Conservation (phyloP, 2,888 invertebrate species). For the Acanthosepion pharaonis region DNA sequence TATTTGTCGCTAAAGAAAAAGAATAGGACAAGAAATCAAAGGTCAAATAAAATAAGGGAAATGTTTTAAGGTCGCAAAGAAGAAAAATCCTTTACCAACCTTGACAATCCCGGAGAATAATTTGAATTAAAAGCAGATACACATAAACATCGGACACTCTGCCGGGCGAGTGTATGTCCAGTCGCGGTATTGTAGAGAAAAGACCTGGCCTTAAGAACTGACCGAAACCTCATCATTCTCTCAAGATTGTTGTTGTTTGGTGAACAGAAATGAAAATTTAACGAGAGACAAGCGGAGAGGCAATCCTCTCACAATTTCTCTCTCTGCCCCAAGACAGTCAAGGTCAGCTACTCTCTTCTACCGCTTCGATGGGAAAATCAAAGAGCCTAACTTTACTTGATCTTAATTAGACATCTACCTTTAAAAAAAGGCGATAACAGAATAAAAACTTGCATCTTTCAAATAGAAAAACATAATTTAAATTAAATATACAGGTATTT, state of each 20-base stretch:
- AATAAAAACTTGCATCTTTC: not conserved
- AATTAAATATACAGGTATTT: not conserved
- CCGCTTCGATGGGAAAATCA: not conserved
- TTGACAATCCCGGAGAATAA: not conserved
- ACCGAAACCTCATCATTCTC: conserved; percentile 23
- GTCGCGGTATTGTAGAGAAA: not conserved
- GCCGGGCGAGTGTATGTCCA: not conserved
- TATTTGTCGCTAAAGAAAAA: no score
- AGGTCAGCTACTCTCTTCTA: not conserved
- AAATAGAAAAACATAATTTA: not conserved
- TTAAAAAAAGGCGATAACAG: not conserved
- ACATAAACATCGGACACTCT: conserved; percentile 11
- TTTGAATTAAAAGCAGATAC: not conserved
- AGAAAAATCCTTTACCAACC: not conserved
- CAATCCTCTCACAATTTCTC: not conserved
- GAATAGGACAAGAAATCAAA: no score
- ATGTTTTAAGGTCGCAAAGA: not conserved
- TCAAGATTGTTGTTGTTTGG: not conserved
- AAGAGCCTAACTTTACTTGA: not conserved
- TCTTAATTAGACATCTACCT: not conserved
- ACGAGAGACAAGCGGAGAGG: not conserved
- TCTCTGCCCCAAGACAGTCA: conserved; percentile 25
- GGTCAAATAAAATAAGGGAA: not conserved
- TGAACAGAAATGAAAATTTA: not conserved
- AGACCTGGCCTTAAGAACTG: conserved; percentile 24